A percentile compares a stretch with the other conserved stretches of the same genome.
Evolutionary conservation across 1,140 invertebrate species (phyloP).

Genomic region (Melipona quadrifasciata): DNA sequence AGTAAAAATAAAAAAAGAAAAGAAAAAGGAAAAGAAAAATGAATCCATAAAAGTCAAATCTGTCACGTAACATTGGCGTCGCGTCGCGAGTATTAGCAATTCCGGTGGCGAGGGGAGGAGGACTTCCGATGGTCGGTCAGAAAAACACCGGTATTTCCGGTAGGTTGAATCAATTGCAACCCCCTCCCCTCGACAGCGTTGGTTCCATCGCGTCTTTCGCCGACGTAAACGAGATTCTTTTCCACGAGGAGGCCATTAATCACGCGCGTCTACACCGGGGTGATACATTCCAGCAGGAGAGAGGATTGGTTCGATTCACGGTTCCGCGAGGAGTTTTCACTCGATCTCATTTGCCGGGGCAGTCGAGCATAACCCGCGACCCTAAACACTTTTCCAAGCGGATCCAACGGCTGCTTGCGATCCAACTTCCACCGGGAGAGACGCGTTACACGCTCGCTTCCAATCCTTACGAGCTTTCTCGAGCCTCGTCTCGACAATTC

Average conservation of each 20-base stretch:
- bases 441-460: conserved; percentile 47
- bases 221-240: conserved; percentile 67
- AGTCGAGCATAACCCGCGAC: conserved; percentile 62
- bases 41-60: neutral
- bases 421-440: conserved; percentile 39
- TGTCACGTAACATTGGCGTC: neutral
- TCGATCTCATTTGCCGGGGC: conserved; percentile 67
- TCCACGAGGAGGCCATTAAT: conserved; percentile 65
- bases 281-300: conserved; percentile 58
- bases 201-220: conserved; percentile 48
- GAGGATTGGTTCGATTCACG: conserved; percentile 50
- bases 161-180: conserved; percentile 53
- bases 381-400: conserved; percentile 65
- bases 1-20: too few species aligned
- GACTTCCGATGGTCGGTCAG: neutral
- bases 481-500: neutral
- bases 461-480: conserved; percentile 14
- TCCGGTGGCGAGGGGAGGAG: neutral
- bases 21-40: too few species aligned
- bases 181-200: neutral
- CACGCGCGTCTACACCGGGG: conserved; percentile 62
- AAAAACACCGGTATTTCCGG: conserved; percentile 50
- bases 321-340: conserved; percentile 56
- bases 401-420: conserved; percentile 47
- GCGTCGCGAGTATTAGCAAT: neutral